Base-by-base conservation (phyloP, 2,797 vertebrate genomes). In the Rachycentron canadum region DNA sequence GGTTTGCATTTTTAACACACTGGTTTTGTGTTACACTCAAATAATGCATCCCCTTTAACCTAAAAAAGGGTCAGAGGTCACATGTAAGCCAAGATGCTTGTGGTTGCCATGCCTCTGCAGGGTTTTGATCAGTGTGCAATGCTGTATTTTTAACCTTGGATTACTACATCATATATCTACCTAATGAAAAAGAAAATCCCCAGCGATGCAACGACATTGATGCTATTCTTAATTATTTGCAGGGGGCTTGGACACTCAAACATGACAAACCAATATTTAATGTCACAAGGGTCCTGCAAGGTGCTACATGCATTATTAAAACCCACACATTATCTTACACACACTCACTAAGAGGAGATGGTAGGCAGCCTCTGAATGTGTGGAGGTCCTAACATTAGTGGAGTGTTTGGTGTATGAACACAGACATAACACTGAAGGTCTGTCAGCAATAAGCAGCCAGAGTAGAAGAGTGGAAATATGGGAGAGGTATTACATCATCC, bases 231-330 rank as follows among this genome's bases (percentile, higher is more conserved):
- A 47, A 52, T 26, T 28, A 52, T 55, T 57, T 69, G 69, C 32
- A 23, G 63, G 66, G 25, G 36, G 21, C 30, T 66, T 63, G 19
- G 28, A 65, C 55, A 43, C 43, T 69, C 5, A n/a, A n/a, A 73
- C 64, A 25, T 36, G 45, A 41, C 52, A 77, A 88, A 66, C 43
- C 43, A 30, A 8, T 57, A 57, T 73, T 72, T 57, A 76, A 63
- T 76, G 69, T 56, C 83, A 65, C 28, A 58, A 16, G 53, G 66
- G 67, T 83, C 47, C 55, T 66, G 67, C 60, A 78, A 60, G 45
- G 76, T 67, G 50, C 34, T 68, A 10, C 47, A 71, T 86, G 68
- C 66, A 81, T 86, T 84, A 78, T 87, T 90, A 41, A 82, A 79
- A 63, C 70, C 62, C 76, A 82, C 76, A 76, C 70, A 61, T 67